Conservation (phyloP, 2,113 vertebrate species). For the Potamarius usumacintae region DNA sequence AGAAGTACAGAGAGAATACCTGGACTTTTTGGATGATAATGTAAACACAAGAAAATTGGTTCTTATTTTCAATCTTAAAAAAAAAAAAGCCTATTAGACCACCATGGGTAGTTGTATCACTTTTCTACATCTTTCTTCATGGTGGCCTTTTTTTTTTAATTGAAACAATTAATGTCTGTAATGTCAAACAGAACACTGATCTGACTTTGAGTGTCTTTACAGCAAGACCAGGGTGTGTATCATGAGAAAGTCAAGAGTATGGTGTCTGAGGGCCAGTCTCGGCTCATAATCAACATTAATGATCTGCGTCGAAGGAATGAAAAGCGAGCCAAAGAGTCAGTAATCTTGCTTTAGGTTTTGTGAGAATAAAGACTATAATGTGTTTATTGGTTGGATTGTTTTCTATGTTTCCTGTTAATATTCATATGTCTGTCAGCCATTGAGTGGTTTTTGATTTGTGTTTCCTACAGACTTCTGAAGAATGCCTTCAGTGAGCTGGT, state of each 20-base stretch:
- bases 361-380: background rate
- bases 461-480: conserved; percentile 65
- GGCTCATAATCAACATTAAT: conserved; percentile 64
- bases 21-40: conserved; percentile 71
- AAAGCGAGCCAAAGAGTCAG: conserved; percentile 62
- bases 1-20: conserved; percentile 67
- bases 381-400: background rate
- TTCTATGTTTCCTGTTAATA: background rate
- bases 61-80: background rate
- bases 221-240: conserved; percentile 69
- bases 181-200: background rate
- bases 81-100: too few species aligned
- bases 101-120: background rate
- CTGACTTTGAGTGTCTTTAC: conserved; percentile 2
- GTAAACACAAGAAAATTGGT: conserved; percentile 40
- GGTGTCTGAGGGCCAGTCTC: conserved; percentile 60
- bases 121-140: background rate
- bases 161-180: background rate
- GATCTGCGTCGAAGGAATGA: conserved; percentile 63
- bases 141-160: background rate
- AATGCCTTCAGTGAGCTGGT: conserved; percentile 71
- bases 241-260: conserved; percentile 64
- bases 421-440: background rate
- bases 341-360: background rate
- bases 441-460: background rate